Base-by-base conservation (phyloP, 2,113 vertebrate species). In the Platycercus adscitus region DNA sequence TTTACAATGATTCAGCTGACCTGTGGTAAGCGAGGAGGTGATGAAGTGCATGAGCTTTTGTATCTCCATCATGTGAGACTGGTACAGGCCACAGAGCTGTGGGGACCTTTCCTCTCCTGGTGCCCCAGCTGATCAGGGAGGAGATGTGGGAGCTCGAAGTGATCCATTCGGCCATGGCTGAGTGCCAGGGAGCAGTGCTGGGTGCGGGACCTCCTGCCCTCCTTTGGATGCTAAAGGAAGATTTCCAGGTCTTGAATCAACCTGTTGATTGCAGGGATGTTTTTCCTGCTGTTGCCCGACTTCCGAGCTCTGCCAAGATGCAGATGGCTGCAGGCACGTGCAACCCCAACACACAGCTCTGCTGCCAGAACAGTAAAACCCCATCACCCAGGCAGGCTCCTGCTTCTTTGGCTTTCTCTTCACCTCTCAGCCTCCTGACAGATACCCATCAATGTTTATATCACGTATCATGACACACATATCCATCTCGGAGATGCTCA, bases 101-200 rank as follows among this genome's bases (percentile, higher is more conserved):
- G 13, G 15, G 50, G 9, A 39, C 35, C 39, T 39, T 61, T 44
- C 52, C 19, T 50, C 31, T 58, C 18, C n/a, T 9, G 21, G 19
- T 63, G 66, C 2, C 24, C n/a, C 65, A 24, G 35, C 35, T 37
- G 64, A 87, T n/a, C 50, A 55, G 52, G 47, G 41, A 66, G 21
- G 47, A 80, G 53, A 46, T 56, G 28, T 44, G 2, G 35, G 29
- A 35, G 53, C 68, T 94, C 49, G 37, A 63, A 75, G 4, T 15
- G 26, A 13, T 50, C 15, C 0, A 0, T 70, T 70, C 85, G 20
- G 17, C 15, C 2, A 1, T 5, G 19, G 33, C 28, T 9, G 4
- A 12, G 8, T 68, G n/a, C 14, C 37, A 58, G 23, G 16, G 28
- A 41, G 17, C 10, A 28, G 12, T 28, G 8, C 41, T 63, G 82